Base-by-base conservation (phyloP, 2,888 invertebrate genomes). In the Scelioninae gen. 1 region DNA sequence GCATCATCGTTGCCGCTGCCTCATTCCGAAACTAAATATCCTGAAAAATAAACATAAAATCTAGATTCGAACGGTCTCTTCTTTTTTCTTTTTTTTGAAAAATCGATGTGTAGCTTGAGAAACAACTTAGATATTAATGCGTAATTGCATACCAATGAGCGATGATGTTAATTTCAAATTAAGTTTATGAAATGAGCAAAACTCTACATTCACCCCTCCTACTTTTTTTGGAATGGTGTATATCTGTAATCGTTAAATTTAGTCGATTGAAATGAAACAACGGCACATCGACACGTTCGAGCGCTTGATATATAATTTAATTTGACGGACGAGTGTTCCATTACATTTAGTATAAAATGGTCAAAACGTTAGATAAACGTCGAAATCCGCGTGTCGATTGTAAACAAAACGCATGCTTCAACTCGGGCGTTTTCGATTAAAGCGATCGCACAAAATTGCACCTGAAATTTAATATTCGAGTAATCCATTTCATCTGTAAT, bases 1-100 rank as follows among this genome's bases (percentile, higher is more conserved):
- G 86, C 84, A 85, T 86, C 84, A 83, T 81, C 85, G 81, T 77
- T 77, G 83, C 83, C 83, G 77, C 65, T 65, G 79, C 76, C 77
- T 82, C 79, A 74, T 78, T 75, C 51, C 69, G 63, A 56, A 83
- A 69, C 69, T 60, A 63, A 83, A 79, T 74, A 79, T 83, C 68
- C 66, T 69, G 51, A 75, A 75, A 80, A 74, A 74, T 69, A 55
- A 68, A 66, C 68, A 15, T 34, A 65, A n/a, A n/a, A 60, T 72
- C 74, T 53, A 62, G 29, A 38, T 71, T 71, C 43, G 58, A 60
- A 38, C 45, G 49, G 60, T 47, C 53, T n/a, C n/a, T n/a, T n/a
- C n/a, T n/a, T n/a, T n/a, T n/a, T n/a, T n/a, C n/a, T 60, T 45
- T 58, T 34, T 62, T 68, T 49, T 71, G 23, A 23, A 23, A 23